Conservation (phyloP, 2,113 vertebrate species). For the Ptilonorhynchus violaceus region DNA sequence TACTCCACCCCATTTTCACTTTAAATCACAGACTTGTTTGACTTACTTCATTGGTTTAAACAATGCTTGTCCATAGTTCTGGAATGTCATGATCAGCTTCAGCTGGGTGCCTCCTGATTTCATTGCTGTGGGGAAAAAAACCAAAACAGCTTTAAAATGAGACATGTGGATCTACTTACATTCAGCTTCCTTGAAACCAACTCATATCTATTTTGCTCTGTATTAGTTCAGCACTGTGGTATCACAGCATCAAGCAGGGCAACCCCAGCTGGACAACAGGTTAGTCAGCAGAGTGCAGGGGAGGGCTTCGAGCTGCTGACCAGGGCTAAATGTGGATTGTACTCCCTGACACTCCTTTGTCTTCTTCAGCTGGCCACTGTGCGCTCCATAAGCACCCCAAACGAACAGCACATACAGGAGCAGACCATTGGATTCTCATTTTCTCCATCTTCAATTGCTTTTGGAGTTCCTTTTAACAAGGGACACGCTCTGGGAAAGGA, state of each 20-base stretch:
- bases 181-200: background rate
- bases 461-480: background rate
- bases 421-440: background rate
- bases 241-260: background rate
- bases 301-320: background rate
- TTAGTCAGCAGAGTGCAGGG: background rate
- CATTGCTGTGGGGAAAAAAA: conserved; percentile 83
- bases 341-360: background rate
- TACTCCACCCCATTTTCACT: background rate
- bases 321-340: background rate
- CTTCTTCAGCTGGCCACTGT: background rate
- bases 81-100: conserved; percentile 99
- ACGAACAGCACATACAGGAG: background rate
- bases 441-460: background rate
- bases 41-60: conserved; percentile 99
- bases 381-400: background rate
- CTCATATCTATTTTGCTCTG: background rate
- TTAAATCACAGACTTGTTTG: background rate
- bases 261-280: background rate
- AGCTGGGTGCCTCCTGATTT: conserved; percentile 98
- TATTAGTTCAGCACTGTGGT: background rate
- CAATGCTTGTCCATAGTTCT: conserved; percentile 96
- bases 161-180: background rate
- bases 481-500: background rate
- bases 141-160: background rate